phyloP scores from a whole-genome alignment of 2,888 invertebrate species.

The Myathropa florea region DNA sequence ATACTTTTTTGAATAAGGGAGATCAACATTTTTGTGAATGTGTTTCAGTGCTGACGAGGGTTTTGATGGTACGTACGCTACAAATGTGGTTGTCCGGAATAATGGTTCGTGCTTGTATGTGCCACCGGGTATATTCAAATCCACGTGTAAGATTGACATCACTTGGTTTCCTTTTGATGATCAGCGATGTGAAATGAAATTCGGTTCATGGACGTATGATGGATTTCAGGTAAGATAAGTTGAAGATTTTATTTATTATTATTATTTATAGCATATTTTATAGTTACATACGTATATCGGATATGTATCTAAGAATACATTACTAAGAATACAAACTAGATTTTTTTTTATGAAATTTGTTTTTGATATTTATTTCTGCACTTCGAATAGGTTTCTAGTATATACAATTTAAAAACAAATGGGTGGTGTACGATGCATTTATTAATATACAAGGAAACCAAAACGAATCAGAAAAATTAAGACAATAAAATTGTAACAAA shows the following conservation, averaged over 20 bases:
- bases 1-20: not conserved
- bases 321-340: too few species aligned
- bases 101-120: slow-evolving; percentile 98
- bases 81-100: slow-evolving; percentile 97
- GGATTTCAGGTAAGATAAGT: slow-evolving; percentile 89
- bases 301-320: too few species aligned
- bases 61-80: slow-evolving; percentile 98
- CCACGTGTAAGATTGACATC: slow-evolving; percentile 99
- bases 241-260: not conserved
- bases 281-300: not conserved
- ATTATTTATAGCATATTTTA: too few species aligned
- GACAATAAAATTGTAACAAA: too few species aligned
- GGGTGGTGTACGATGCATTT: too few species aligned
- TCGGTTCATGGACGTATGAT: slow-evolving; percentile 99
- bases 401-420: too few species aligned
- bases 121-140: slow-evolving; percentile 99
- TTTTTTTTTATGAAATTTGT: not conserved
- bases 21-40: not conserved
- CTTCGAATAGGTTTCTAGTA: not conserved
- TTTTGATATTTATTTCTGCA: not conserved
- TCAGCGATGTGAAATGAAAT: slow-evolving; percentile 99
- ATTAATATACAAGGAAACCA: too few species aligned
- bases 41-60: slow-evolving; percentile 96
- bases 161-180: slow-evolving; percentile 99
- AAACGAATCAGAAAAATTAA: too few species aligned